Evolutionary conservation across 2,888 invertebrate species (phyloP), one percentile per base, ranked within the genome.

Genomic region (Hemaris fuciformis): DNA sequence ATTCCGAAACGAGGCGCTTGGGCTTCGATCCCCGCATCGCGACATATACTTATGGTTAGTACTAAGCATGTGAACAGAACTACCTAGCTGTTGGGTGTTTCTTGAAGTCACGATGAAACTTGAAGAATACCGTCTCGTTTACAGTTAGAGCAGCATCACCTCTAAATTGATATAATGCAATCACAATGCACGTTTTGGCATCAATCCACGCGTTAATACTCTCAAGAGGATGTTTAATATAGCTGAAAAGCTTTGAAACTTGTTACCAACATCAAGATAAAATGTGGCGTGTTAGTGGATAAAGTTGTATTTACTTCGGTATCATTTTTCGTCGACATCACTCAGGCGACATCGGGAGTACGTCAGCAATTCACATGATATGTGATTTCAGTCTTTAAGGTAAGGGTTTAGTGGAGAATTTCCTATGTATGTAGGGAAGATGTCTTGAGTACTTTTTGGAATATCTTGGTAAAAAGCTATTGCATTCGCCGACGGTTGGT

Each of bases 281-380:
- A 69, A n/a, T 22, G 22, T 15, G 25, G 43, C 15, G 25, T 45
- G 34, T 38, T 71, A 69, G 72, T 72, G 76, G 76, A 85, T 87
- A 83, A 85, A 84, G 82, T 81, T 79, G 70, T 81, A 76, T 79
- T 77, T 71, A 69, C 65, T 67, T 69, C 68, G 69, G 75, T 79
- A 83, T 81, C 74, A 84, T 85, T 87, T 87, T 87, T 85, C 82
- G 77, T 20, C 41, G 27, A 41, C 23, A 41, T 57, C 38, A n/a
- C n/a, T n/a, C n/a, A 10, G 38, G n/a, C 38, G 38, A n/a, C n/a
- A n/a, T n/a, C n/a, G 53, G 53, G 15, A 31, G 53, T 3, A 8
- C 31, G 18, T 31, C 31, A 18, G 46, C n/a, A 63, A 8, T 57
- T 22, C n/a, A 2, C 1, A 1, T 13, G 22, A 18, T 65, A 67